Evolutionary conservation across 2,113 vertebrate genomes (phyloP), one percentile per base, ranked within the genome.

Genomic region (Sylvicapra grimmia): DNA sequence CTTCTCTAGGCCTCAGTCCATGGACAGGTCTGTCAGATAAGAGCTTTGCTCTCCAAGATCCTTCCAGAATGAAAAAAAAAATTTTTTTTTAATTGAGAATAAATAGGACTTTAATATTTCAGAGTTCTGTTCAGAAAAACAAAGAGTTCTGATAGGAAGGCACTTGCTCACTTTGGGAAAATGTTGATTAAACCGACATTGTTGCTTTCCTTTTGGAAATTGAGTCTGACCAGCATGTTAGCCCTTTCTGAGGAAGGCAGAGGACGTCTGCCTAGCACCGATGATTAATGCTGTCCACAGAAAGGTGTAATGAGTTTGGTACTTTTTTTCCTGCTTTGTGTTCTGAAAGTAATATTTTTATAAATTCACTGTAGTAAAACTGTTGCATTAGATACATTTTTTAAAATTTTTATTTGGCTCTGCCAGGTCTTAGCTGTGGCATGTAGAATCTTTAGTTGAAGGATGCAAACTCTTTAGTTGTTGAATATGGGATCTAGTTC

Each of bases 261-360:
- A 93, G 15, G 36, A 54, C 59, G 4, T 53, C 72, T 86, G 21
- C 79, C 31, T 72, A 25, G 27, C 54, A 87, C 33, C 27, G 9
- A 23, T 85, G 27, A 51, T 85, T 59, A 16, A 21, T 40, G 27
- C 58, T 75, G 19, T 65, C 47, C 18, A 1, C 19, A 10, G 53
- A 63, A 93, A 88, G 82, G 47, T 56, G 51, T 63, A 47, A 29
- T 27, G 29, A 77, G 7, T 93, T 93, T 89, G 49, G 54, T 75
- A 40, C 53, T 92, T 19, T 96, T 95, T 97, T 95, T 49, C 63
- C 29, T 93, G 21, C 40, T 92, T 86, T 21, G 5, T 94, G 31
- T 97, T 97, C 72, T 87, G 77, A 92, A 90, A 90, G 21, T 96
- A 77, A 61, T 40, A 79, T 89, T 92, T 96, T 12, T 93, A 8